Conservation (phyloP, 2,888 invertebrate genomes). For the Xestobium rufovillosum region DNA sequence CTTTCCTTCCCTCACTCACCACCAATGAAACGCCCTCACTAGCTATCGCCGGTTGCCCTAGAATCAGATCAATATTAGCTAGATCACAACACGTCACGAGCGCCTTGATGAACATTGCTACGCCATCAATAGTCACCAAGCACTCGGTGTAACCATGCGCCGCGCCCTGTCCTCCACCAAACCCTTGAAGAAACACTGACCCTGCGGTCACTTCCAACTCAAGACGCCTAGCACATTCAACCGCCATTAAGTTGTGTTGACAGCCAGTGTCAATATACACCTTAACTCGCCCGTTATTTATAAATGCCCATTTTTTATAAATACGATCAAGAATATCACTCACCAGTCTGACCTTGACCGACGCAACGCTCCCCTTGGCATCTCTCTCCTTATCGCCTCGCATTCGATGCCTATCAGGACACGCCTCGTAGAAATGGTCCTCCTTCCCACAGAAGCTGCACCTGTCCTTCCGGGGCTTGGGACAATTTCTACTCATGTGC, state of each 20-base stretch:
- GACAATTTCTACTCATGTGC: too few relatives aligned
- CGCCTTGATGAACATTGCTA: slow-evolving; percentile 5
- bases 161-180: slow-evolving; percentile 8
- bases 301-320: background rate
- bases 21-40: too few relatives aligned
- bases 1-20: too few relatives aligned
- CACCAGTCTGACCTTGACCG: too few relatives aligned
- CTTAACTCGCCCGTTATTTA: background rate
- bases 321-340: too few relatives aligned
- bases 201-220: slow-evolving; percentile 3
- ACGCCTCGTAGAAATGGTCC: too few relatives aligned
- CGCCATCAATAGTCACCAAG: slow-evolving; percentile 6
- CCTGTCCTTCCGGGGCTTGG: too few relatives aligned
- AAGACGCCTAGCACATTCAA: slow-evolving; percentile 7
- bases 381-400: too few relatives aligned
- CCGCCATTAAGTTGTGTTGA: slow-evolving; percentile 8
- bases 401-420: too few relatives aligned
- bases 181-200: slow-evolving; percentile 8
- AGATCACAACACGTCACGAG: slow-evolving; percentile 9
- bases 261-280: slow-evolving; percentile 12
- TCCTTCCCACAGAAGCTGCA: too few relatives aligned
- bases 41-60: too few relatives aligned
- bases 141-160: slow-evolving; percentile 7
- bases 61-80: slow-evolving; percentile 1
- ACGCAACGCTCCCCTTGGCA: too few relatives aligned